phyloP scores from a whole-genome alignment of 1,140 invertebrate genomes.

The Drosophila parvula region DNA sequence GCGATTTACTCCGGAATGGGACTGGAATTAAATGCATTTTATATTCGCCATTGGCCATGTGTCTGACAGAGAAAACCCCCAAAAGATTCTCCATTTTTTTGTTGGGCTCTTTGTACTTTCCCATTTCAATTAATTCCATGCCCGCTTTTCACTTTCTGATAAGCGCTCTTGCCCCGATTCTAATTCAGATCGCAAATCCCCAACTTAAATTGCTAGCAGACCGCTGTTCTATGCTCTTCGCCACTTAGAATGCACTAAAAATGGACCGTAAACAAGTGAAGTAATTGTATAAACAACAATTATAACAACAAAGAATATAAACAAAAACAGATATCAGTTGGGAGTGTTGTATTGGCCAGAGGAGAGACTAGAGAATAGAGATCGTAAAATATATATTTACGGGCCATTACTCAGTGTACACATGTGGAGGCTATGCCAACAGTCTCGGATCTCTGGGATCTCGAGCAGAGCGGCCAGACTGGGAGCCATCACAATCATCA shows the following conservation, averaged over 20 bases:
- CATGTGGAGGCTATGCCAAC: conserved; percentile 23
- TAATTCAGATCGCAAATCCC: conserved; percentile 8
- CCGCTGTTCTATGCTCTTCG: conserved; percentile 6
- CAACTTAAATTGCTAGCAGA: not conserved
- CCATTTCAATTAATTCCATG: conserved; percentile 21
- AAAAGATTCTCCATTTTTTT: conserved; percentile 2
- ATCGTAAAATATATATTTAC: conserved; percentile 41
- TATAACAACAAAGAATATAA: conserved; percentile 24
- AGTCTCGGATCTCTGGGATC: not conserved
- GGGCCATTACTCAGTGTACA: conserved; percentile 17
- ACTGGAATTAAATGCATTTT: not conserved
- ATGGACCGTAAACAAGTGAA: conserved; percentile 21
- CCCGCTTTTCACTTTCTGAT: no score
- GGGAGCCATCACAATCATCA: not conserved
- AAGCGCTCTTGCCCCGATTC: not conserved
- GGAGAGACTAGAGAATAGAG: not conserved
- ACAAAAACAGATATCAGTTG: conserved; percentile 16
- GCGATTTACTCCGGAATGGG: not conserved
- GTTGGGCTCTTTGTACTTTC: not conserved
- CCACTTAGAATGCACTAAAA: conserved; percentile 41
- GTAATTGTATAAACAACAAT: conserved; percentile 33
- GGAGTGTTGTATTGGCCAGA: not conserved
- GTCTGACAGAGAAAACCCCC: not conserved
- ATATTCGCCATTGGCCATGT: not conserved
- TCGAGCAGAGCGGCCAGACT: not conserved